Conservation (phyloP, 2,113 vertebrate species). For the Prunella himalayana region DNA sequence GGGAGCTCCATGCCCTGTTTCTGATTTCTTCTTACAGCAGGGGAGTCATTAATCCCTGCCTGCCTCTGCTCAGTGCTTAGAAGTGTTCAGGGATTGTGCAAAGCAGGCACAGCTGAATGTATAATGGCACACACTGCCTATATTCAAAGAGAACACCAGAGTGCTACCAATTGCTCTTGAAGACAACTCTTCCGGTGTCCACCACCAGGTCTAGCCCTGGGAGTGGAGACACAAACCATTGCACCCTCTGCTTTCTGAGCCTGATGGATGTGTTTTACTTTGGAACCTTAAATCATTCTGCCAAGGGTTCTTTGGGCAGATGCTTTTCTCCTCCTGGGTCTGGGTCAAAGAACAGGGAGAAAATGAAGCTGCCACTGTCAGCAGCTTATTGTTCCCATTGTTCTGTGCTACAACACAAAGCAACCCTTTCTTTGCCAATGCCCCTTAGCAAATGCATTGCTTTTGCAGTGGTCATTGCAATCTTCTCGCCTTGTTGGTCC, state of each 20-base stretch:
- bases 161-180: rapidly evolving
- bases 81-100: background rate
- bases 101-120: background rate
- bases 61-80: background rate
- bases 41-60: background rate
- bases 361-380: background rate
- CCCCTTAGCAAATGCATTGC: background rate
- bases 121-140: background rate
- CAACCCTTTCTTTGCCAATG: background rate
- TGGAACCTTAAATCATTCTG: background rate
- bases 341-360: background rate
- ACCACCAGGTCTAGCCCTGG: background rate
- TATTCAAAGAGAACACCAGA: background rate
- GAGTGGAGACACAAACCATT: background rate
- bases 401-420: background rate
- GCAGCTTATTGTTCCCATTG: background rate
- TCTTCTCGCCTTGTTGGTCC: background rate
- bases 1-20: background rate
- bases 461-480: background rate
- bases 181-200: background rate
- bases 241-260: background rate
- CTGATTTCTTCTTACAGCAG: background rate
- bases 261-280: background rate
- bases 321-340: background rate
- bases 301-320: background rate